These are phyloP conservation scores for Drosophila parthenogenetica DNA, from an alignment of 2,888 invertebrate genomes.

Conservation along the genomic window DNA sequence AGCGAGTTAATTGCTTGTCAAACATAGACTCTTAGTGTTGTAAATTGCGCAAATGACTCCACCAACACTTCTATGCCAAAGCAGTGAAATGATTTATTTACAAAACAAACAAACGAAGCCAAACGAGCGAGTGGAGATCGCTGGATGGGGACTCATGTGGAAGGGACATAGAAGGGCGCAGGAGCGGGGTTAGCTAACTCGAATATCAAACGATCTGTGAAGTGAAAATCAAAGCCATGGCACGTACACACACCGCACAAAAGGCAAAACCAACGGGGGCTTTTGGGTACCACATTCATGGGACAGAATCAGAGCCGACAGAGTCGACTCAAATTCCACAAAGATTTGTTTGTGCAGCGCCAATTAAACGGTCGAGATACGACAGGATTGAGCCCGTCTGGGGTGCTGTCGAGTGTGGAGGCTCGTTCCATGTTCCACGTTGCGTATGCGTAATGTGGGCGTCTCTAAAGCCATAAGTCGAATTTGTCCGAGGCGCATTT, in stretches of 20 bases:
- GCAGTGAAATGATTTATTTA: constrained; percentile 68
- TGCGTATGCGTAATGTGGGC: constrained; percentile 55
- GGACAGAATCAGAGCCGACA: neutral
- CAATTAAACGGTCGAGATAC: constrained; percentile 56
- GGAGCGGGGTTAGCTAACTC: constrained; percentile 33
- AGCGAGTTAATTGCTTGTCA: constrained; percentile 77
- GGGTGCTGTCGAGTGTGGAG: constrained; percentile 7
- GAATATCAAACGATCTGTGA: constrained; percentile 77
- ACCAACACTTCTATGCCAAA: constrained; percentile 39
- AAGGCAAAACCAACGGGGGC: constrained; percentile 12
- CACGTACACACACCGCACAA: constrained; percentile 52
- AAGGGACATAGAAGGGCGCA: neutral
- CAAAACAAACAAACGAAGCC: constrained; percentile 65
- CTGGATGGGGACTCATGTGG: neutral
- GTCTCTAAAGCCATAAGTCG: constrained; percentile 27
- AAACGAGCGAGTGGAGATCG: constrained; percentile 18
- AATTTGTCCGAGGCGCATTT: constrained; percentile 36
- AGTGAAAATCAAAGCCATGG: constrained; percentile 58
- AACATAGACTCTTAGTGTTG: constrained; percentile 71
- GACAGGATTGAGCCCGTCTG: neutral
- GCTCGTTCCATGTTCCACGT: constrained; percentile 22
- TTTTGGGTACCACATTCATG: neutral
- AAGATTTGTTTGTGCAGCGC: constrained; percentile 47
- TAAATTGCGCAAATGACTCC: constrained; percentile 71
- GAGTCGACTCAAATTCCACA: constrained; percentile 51